Evolutionary conservation across 2,113 vertebrate genomes (phyloP).

Genomic region (Sardina pilchardus): DNA sequence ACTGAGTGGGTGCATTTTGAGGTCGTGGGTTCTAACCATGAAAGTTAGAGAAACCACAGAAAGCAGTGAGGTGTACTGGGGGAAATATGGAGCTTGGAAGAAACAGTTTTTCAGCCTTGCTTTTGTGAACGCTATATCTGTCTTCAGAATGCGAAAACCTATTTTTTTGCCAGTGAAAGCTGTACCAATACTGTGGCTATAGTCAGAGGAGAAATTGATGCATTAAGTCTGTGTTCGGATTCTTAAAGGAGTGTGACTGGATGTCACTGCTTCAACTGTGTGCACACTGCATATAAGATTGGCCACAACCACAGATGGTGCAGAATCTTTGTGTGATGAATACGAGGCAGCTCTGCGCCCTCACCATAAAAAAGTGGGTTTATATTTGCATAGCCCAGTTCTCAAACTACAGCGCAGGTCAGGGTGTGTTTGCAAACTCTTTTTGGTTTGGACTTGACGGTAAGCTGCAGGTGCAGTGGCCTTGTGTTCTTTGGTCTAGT

Average conservation of each 20-base stretch:
- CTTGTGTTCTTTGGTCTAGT: constrained; percentile 7
- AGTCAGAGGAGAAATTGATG: background rate
- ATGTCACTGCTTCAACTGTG: background rate
- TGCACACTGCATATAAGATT: background rate
- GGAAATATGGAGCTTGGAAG: background rate
- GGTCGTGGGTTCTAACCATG: background rate
- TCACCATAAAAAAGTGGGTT: background rate
- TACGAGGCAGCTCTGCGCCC: background rate
- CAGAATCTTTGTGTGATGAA: background rate
- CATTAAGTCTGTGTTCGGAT: background rate
- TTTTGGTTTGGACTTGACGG: background rate
- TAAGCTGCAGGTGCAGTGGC: background rate
- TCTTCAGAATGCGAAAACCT: too few relatives aligned
- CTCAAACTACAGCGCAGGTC: background rate
- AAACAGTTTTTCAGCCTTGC: background rate
- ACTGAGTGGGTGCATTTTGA: constrained; percentile 16
- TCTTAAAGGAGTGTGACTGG: background rate
- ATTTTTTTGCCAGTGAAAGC: background rate
- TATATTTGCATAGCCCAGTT: constrained; percentile 25
- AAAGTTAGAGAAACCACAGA: constrained; percentile 1
- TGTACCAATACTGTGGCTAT: background rate
- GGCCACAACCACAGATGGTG: background rate
- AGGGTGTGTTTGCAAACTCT: background rate
- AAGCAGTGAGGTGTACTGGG: background rate
- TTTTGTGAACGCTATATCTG: background rate